Evolutionary conservation across 2,888 invertebrate genomes (phyloP).

Genomic region (Nesidiocoris tenuis): DNA sequence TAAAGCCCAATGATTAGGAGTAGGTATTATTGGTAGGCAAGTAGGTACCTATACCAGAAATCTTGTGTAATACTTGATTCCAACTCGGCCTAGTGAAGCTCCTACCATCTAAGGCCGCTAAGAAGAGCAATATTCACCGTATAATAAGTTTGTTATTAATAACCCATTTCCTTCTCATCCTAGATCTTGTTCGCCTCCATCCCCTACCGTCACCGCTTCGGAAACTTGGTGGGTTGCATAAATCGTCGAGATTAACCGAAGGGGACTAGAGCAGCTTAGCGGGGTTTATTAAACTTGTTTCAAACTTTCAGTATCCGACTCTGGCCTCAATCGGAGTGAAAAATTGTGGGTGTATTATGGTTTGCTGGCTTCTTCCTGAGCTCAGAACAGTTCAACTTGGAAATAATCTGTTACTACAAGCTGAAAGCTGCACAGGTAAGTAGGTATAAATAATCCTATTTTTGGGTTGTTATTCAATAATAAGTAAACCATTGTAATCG

Average conservation of each 20-base stretch:
- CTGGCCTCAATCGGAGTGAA: neutral
- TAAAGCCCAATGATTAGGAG: no score
- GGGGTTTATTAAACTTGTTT: slow-evolving; percentile 39
- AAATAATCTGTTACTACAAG: neutral
- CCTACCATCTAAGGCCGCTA: slow-evolving; percentile 26
- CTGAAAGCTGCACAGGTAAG: no score
- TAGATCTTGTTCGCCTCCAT: neutral
- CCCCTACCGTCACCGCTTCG: neutral
- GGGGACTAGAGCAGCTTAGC: slow-evolving; percentile 21
- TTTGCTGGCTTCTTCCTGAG: neutral
- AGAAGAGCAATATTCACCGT: slow-evolving; percentile 39
- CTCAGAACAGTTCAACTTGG: neutral
- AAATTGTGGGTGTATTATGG: slow-evolving; percentile 29
- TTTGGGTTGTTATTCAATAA: no score
- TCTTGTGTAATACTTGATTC: no score
- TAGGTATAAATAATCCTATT: no score
- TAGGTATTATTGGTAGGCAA: no score
- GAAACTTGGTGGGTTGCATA: slow-evolving; percentile 37
- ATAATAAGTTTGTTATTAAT: slow-evolving; percentile 38
- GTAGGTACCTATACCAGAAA: no score
- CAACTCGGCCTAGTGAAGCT: no score
- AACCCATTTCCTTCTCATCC: slow-evolving; percentile 9
- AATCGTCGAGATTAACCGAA: slow-evolving; percentile 40
- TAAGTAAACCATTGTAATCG: no score
- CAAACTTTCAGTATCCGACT: slow-evolving; percentile 22